phyloP scores from a whole-genome alignment of 2,113 vertebrate species.

The Sprattus sprattus region DNA sequence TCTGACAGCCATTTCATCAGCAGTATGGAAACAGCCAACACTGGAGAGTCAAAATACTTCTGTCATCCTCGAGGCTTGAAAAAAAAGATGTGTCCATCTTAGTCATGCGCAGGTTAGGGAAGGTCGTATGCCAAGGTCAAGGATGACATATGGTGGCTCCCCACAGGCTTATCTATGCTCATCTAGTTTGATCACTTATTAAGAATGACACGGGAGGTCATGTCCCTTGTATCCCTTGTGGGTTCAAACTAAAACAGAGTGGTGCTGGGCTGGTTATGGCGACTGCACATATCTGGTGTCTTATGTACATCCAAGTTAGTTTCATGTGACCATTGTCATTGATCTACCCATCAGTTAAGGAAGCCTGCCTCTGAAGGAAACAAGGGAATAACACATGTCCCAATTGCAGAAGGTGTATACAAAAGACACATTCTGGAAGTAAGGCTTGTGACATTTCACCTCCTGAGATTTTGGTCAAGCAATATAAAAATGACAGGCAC shows the following conservation, averaged over 20 bases:
- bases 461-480: neutral
- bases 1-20: neutral
- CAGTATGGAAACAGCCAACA: neutral
- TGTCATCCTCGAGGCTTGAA: slow-evolving; percentile 59
- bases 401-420: neutral
- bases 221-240: slow-evolving; percentile 1
- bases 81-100: slow-evolving; percentile 57
- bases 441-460: neutral
- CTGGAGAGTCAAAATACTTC: neutral
- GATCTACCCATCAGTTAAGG: neutral
- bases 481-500: neutral
- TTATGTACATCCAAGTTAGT: neutral
- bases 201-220: slow-evolving; percentile 42
- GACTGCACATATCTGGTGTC: neutral
- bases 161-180: slow-evolving; percentile 19
- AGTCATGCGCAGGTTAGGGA: neutral
- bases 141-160: slow-evolving; percentile 57
- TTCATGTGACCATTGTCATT: neutral
- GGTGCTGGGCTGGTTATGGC: neutral
- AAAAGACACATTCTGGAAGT: neutral
- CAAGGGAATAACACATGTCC: neutral
- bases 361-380: neutral
- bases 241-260: neutral
- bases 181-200: slow-evolving; percentile 56
- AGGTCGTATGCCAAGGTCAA: slow-evolving; percentile 62